Base-by-base conservation (phyloP, 2,113 vertebrate genomes). In the Fulmarus glacialis region DNA sequence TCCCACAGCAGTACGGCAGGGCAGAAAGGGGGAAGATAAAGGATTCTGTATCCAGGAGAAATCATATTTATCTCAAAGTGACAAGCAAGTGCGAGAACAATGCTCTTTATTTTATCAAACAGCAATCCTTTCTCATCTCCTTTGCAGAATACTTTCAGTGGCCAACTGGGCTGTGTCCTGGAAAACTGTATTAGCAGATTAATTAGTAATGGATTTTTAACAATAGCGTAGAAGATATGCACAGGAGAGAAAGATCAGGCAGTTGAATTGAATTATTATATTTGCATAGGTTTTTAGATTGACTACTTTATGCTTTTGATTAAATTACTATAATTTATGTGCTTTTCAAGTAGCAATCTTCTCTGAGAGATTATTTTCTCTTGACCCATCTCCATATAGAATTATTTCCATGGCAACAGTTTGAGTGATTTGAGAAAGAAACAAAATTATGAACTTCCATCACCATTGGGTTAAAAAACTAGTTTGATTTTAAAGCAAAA, bases 321-420 rank as follows among this genome's bases (percentile, higher is more conserved):
- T 90, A 96, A 93, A 96, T 94, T 93, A 96, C 96, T 96, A 59
- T 91, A 94, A 97, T 94, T 85, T 92, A 93, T 97, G 91, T 91
- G 77, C 68, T 96, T 97, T 96, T 89, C 73, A 94, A 95, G 82
- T 84, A 97, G 59, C 66, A 91, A 38, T 86, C 73, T 95, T 94
- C 93, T 78, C 74, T 36, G 13, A 62, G 77, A 95, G 78, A 94
- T 94, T 89, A 95, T 92, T 94, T 97, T 96, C 80, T 92, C 66
- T 75, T 93, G 87, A 87, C 81, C 87, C 45, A 89, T 96, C 82
- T 97, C 67, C 96, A 92, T 87, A 68, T 83, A 96, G 92, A 91
- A 90, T 94, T 93, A 92, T 96, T 97, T 97, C 90, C 90, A 93
- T 96, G 88, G 94, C 73, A 97, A 96, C 88, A 66, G 21, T 64